phyloP scores from a whole-genome alignment of 2,888 invertebrate genomes.

The Ctenicera cuprea region DNA sequence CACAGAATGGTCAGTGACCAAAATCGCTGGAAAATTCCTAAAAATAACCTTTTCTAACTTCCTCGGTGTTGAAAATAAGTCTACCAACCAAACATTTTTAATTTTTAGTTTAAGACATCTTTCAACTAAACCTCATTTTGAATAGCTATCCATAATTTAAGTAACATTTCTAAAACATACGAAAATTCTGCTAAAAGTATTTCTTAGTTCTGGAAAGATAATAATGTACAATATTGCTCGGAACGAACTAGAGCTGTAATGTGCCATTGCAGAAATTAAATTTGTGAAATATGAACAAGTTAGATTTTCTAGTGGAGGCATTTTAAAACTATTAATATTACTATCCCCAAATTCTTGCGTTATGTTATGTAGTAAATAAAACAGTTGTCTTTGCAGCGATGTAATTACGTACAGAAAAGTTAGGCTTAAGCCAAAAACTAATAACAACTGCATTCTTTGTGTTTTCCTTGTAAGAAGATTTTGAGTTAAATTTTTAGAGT shows the following conservation, averaged over 20 bases:
- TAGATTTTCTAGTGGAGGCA: conserved; percentile 65
- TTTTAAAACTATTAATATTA: conserved; percentile 62
- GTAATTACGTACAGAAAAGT: conserved; percentile 63
- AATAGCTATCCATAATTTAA: background rate
- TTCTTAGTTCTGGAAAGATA: conserved; percentile 50
- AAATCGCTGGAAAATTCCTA: no score
- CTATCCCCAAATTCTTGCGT: conserved; percentile 54
- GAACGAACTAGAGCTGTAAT: conserved; percentile 63
- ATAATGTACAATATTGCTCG: conserved; percentile 60
- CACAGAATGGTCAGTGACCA: no score
- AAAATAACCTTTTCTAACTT: no score
- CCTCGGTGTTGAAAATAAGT: no score
- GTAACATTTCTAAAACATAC: background rate
- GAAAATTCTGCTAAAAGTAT: conserved; percentile 14
- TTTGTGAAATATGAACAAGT: conserved; percentile 56
- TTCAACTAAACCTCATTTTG: no score
- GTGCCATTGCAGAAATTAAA: conserved; percentile 64
- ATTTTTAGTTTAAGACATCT: no score
- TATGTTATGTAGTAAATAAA: conserved; percentile 62
- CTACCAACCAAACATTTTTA: no score
- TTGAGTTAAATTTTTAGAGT: conserved; percentile 59
- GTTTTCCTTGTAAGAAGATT: conserved; percentile 64
- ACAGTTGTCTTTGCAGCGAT: conserved; percentile 65
- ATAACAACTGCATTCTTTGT: conserved; percentile 61
- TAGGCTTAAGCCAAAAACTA: conserved; percentile 64